Evolutionary conservation across 1,140 invertebrate species (phyloP).

Genomic region (Stegodyphus dumicola): DNA sequence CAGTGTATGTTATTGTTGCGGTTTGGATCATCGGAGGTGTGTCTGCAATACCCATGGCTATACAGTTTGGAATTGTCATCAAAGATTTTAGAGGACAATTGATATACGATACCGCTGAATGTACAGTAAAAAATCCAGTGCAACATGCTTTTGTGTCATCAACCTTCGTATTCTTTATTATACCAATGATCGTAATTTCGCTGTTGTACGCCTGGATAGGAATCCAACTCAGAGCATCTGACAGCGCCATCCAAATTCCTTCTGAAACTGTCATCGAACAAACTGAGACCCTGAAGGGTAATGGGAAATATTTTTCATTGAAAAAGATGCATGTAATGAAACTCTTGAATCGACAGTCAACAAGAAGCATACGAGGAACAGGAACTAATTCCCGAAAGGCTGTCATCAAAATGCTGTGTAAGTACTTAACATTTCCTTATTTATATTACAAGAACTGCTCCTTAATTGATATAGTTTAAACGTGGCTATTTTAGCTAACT

Average conservation of each 20-base stretch:
- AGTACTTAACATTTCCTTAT: slow-evolving; percentile 26
- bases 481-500: too few relatives aligned
- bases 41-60: slow-evolving; percentile 79
- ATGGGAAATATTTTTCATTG: slow-evolving; percentile 14
- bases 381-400: slow-evolving; percentile 61
- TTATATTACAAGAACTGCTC: too few relatives aligned
- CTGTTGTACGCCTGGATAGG: slow-evolving; percentile 87
- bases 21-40: slow-evolving; percentile 75
- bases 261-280: not conserved
- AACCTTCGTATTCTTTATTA: slow-evolving; percentile 84
- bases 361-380: slow-evolving; percentile 28
- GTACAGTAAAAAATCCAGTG: slow-evolving; percentile 49
- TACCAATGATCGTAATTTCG: slow-evolving; percentile 87
- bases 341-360: slow-evolving; percentile 35
- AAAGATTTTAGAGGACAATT: not conserved
- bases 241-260: slow-evolving; percentile 3
- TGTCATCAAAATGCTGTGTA: slow-evolving; percentile 64
- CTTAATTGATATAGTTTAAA: too few relatives aligned
- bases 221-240: slow-evolving; percentile 77
- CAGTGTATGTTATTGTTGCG: slow-evolving; percentile 72
- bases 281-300: slow-evolving; percentile 29
- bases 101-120: slow-evolving; percentile 25
- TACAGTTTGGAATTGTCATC: slow-evolving; percentile 66
- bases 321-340: slow-evolving; percentile 28
- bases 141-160: slow-evolving; percentile 84